A percentile compares a stretch with the other conserved stretches of the same genome.
These are phyloP conservation scores for Panthera uncia DNA, from an alignment of 2,113 vertebrate species.

Conservation along the genomic window DNA sequence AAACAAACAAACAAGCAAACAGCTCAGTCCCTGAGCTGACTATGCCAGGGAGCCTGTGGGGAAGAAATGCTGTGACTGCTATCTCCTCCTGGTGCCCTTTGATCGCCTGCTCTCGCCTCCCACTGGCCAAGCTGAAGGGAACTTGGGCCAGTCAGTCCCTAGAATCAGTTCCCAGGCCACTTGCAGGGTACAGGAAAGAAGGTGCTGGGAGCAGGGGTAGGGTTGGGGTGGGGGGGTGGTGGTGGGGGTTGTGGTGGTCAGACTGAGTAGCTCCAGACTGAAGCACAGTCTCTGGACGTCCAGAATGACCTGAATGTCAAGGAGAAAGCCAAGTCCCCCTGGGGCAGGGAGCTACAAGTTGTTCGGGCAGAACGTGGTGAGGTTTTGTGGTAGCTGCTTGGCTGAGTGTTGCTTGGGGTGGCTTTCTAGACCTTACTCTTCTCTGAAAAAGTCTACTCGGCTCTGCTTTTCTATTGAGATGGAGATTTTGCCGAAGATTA, in stretches of 20 bases:
- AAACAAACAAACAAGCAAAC: no score
- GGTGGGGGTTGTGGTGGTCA: no score
- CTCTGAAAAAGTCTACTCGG: not conserved
- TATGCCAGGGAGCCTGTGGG: rapidly evolving
- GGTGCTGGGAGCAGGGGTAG: not conserved
- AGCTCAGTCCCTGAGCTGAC: not conserved
- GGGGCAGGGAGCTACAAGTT: not conserved
- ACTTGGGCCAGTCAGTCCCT: not conserved
- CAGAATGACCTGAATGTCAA: no score
- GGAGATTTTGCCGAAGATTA: not conserved
- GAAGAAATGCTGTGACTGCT: no score
- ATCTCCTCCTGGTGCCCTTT: not conserved
- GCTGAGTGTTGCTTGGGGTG: no score
- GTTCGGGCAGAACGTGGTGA: rapidly evolving
- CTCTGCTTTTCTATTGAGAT: not conserved
- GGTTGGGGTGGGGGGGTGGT: no score
- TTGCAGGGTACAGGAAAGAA: not conserved
- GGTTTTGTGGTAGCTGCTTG: rapidly evolving
- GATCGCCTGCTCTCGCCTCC: not conserved
- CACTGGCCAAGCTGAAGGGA: not conserved
- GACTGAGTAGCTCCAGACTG: not conserved
- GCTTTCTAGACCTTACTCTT: not conserved
- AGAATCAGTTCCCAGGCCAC: not conserved
- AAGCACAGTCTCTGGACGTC: not conserved
- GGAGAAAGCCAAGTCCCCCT: not conserved